phyloP scores from a whole-genome alignment of 2,888 invertebrate species.

The Dryobotodes eremita region DNA sequence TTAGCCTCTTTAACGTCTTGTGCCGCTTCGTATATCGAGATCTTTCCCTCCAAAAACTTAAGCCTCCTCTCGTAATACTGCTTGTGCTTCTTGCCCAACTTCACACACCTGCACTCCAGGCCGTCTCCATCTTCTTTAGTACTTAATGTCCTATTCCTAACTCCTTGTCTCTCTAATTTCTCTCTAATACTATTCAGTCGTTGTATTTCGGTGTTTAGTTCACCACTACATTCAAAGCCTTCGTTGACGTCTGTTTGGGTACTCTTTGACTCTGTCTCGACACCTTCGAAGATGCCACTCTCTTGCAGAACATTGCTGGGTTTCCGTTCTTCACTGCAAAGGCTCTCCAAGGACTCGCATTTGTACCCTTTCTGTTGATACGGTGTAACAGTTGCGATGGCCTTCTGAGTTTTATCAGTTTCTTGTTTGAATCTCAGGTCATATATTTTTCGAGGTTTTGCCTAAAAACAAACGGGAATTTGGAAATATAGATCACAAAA shows the following conservation, averaged over 20 bases:
- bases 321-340: slow-evolving; percentile 87
- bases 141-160: slow-evolving; percentile 87
- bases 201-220: slow-evolving; percentile 91
- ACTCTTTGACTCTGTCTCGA: slow-evolving; percentile 85
- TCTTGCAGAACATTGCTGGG: slow-evolving; percentile 92
- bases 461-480: slow-evolving; percentile 75
- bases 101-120: slow-evolving; percentile 88
- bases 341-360: slow-evolving; percentile 86
- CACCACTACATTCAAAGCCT: slow-evolving; percentile 88
- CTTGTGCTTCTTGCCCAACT: slow-evolving; percentile 90
- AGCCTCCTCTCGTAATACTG: slow-evolving; percentile 93
- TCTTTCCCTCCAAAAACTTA: slow-evolving; percentile 92
- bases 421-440: slow-evolving; percentile 85
- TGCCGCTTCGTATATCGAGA: slow-evolving; percentile 92
- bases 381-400: slow-evolving; percentile 92
- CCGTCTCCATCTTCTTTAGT: slow-evolving; percentile 85
- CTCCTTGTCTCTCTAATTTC: slow-evolving; percentile 91
- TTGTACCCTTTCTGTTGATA: slow-evolving; percentile 89
- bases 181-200: slow-evolving; percentile 92
- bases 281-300: slow-evolving; percentile 94
- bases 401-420: slow-evolving; percentile 89
- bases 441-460: slow-evolving; percentile 86
- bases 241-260: slow-evolving; percentile 92
- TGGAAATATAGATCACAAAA: slow-evolving; percentile 29
- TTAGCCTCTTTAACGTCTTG: slow-evolving; percentile 92